phyloP scores from a whole-genome alignment of 2,797 vertebrate species.

The Pseudochromis fuscus region DNA sequence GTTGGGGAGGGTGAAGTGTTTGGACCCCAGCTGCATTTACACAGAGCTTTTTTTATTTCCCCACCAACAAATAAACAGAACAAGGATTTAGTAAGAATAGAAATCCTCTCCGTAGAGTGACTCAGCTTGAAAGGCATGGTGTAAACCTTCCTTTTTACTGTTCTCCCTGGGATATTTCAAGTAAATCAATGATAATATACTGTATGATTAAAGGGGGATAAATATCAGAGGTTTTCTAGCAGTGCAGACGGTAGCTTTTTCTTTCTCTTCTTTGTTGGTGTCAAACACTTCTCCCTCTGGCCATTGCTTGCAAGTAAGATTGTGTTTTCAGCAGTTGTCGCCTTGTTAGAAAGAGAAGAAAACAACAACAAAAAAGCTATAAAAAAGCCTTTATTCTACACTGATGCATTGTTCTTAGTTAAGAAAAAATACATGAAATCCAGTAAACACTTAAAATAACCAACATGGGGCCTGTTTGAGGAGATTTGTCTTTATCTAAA shows the following conservation, averaged over 20 bases:
- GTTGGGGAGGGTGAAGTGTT: conserved; percentile 41
- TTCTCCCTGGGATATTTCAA: not conserved
- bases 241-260: not conserved
- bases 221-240: not conserved
- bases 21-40: conserved; percentile 27
- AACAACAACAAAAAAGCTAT: not conserved
- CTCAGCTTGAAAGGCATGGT: not conserved
- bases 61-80: conserved; percentile 21
- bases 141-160: not conserved
- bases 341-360: not conserved
- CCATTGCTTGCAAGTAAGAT: not conserved
- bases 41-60: conserved; percentile 18
- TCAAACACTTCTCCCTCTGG: not conserved
- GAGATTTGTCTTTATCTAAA: not conserved
- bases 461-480: not conserved
- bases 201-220: too few species aligned
- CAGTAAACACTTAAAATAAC: conserved; percentile 1
- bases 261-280: not conserved
- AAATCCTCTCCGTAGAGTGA: not conserved
- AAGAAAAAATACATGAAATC: not conserved
- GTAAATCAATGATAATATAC: not conserved
- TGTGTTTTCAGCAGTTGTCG: not conserved
- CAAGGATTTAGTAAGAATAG: not conserved
- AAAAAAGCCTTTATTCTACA: not conserved
- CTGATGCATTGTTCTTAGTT: not conserved